Conservation (phyloP, 2,113 vertebrate species). For the Python bivittatus region DNA sequence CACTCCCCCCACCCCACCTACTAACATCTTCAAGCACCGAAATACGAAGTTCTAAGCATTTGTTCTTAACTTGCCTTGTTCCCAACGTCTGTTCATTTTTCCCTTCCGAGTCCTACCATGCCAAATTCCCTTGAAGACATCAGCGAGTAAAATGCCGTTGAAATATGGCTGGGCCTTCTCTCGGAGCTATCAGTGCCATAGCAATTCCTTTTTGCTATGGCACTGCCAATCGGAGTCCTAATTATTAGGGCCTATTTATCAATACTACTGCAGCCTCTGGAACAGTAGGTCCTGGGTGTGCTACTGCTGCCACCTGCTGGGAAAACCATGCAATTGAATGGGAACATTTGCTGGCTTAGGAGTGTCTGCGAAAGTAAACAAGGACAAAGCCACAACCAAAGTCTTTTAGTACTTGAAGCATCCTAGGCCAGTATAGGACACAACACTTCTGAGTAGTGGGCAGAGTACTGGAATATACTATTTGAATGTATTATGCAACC, state of each 20-base stretch:
- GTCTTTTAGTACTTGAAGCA: neutral
- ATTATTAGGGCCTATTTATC: neutral
- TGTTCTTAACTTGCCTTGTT: no score
- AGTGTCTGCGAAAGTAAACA: neutral
- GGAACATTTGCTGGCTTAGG: neutral
- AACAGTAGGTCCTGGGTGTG: neutral
- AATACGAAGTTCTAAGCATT: neutral
- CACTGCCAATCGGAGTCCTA: neutral
- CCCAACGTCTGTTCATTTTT: neutral
- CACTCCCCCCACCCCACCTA: neutral
- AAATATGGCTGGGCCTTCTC: neutral
- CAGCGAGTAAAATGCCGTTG: neutral
- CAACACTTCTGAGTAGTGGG: neutral
- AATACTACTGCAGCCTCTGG: neutral
- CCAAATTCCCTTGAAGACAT: neutral
- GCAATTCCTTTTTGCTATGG: neutral
- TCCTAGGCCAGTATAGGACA: neutral
- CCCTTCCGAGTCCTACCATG: neutral
- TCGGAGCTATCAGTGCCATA: neutral
- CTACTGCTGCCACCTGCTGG: slow-evolving; percentile 59
- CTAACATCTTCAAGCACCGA: neutral
- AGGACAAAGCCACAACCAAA: neutral
- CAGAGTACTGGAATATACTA: neutral
- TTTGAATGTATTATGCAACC: neutral
- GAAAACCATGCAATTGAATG: neutral